A percentile compares a stretch with the other conserved stretches of the same genome.
Evolutionary conservation across 1,140 invertebrate species (phyloP).

Genomic region (Philotrypesis tridentata): DNA sequence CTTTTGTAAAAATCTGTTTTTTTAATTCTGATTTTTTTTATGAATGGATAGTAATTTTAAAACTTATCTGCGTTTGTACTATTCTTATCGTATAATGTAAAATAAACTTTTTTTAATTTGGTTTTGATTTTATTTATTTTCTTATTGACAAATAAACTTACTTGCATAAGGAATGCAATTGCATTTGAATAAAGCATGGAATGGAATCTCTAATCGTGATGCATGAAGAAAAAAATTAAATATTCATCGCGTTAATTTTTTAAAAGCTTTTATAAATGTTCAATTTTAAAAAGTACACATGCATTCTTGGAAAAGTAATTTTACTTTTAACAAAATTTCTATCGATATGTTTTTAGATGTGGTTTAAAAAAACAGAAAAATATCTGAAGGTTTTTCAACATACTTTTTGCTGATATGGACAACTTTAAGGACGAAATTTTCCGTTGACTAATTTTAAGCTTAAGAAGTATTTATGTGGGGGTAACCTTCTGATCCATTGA

Average conservation of each 20-base stretch:
- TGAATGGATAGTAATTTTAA: constrained; percentile 17
- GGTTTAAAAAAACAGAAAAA: background rate
- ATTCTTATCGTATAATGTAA: constrained; percentile 43
- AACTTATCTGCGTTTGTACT: constrained; percentile 42
- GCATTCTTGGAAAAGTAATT: background rate
- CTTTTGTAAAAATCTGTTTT: constrained; percentile 44
- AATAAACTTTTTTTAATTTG: constrained; percentile 48
- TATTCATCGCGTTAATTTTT: constrained; percentile 15
- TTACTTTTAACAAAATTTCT: background rate
- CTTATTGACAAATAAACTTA: background rate
- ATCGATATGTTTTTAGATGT: background rate
- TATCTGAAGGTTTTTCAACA: background rate
- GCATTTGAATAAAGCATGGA: background rate
- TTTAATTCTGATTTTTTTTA: constrained; percentile 35
- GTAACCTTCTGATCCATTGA: background rate
- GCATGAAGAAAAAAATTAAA: background rate
- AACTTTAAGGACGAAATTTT: background rate
- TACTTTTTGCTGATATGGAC: background rate
- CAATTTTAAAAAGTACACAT: constrained; percentile 18
- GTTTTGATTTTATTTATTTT: constrained; percentile 29
- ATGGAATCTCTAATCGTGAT: background rate
- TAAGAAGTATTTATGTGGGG: background rate
- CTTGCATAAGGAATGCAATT: constrained; percentile 1
- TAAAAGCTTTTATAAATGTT: constrained; percentile 1
- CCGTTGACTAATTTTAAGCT: constrained; percentile 29